Percentiles rank a stretch among this genome's conserved stretches.
Evolutionary conservation across 2,888 invertebrate species (phyloP).

Genomic region (Epiblema foenella): DNA sequence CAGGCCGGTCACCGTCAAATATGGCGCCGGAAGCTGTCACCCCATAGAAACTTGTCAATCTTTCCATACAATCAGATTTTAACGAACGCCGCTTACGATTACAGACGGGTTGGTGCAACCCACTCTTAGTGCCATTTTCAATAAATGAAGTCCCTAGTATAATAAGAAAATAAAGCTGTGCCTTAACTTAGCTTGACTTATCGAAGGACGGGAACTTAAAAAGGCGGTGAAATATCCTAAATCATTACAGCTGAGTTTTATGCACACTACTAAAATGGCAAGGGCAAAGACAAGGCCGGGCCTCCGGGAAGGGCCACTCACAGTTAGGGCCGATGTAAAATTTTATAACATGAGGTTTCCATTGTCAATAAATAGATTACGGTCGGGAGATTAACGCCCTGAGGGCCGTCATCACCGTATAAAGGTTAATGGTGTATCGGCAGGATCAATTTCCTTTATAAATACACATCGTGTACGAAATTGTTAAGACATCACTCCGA

Average conservation of each 20-base stretch:
- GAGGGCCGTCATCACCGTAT: constrained; percentile 17
- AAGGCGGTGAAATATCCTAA: constrained; percentile 33
- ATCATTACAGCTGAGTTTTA: constrained; percentile 44
- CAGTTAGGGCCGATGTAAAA: constrained; percentile 39
- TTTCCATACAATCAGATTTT: too few species aligned
- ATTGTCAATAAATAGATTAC: constrained; percentile 43
- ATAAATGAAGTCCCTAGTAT: too few species aligned
- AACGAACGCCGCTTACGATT: too few species aligned
- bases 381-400: constrained; percentile 27
- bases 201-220: constrained; percentile 13
- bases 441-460: constrained; percentile 9
- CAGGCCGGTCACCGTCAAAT: too few species aligned
- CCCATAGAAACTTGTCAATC: too few species aligned
- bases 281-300: constrained; percentile 31
- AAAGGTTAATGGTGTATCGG: constrained; percentile 23
- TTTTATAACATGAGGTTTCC: constrained; percentile 41
- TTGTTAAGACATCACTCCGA: background rate
- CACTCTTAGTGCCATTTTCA: too few species aligned
- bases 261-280: constrained; percentile 37
- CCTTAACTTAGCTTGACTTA: constrained; percentile 6
- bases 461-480: background rate
- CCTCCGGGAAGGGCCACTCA: constrained; percentile 26
- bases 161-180: background rate
- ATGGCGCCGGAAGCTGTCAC: too few species aligned
- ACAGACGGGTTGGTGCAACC: too few species aligned